Evolutionary conservation across 2,113 vertebrate genomes (phyloP).

Genomic region (Benthochromis sp.): DNA sequence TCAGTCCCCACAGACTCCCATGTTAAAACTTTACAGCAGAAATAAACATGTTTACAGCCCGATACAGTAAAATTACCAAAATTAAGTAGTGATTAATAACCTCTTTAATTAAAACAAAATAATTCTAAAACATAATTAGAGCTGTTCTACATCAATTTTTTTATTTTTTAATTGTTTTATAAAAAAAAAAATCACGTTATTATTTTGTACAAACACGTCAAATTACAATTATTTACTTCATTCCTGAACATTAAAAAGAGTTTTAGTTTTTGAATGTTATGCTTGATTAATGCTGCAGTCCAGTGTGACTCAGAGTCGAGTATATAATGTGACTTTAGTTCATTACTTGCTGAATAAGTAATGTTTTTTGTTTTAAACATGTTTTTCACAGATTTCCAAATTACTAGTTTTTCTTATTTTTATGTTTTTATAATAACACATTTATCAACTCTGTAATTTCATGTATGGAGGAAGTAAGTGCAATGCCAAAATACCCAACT

Average conservation of each 20-base stretch:
- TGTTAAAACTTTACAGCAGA: neutral
- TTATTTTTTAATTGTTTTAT: fast-evolving
- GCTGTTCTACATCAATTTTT: fast-evolving
- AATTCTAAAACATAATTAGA: neutral
- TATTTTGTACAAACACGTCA: fast-evolving
- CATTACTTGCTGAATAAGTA: fast-evolving
- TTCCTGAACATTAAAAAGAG: neutral
- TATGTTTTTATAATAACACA: neutral
- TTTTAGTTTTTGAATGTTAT: fast-evolving
- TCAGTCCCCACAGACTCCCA: fast-evolving
- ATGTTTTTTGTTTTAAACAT: neutral
- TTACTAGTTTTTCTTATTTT: fast-evolving
- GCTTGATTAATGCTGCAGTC: neutral
- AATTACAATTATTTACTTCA: neutral
- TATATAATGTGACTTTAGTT: neutral
- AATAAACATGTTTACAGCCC: neutral
- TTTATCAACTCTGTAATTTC: neutral
- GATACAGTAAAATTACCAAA: neutral
- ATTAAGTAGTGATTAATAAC: neutral
- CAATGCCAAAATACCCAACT: neutral
- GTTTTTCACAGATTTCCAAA: neutral
- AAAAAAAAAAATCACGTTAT: neutral
- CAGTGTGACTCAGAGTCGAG: neutral
- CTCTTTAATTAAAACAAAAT: neutral
- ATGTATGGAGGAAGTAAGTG: neutral